phyloP scores from a whole-genome alignment of 1,140 invertebrate species.

The Tyrophagus putrescentiae region DNA sequence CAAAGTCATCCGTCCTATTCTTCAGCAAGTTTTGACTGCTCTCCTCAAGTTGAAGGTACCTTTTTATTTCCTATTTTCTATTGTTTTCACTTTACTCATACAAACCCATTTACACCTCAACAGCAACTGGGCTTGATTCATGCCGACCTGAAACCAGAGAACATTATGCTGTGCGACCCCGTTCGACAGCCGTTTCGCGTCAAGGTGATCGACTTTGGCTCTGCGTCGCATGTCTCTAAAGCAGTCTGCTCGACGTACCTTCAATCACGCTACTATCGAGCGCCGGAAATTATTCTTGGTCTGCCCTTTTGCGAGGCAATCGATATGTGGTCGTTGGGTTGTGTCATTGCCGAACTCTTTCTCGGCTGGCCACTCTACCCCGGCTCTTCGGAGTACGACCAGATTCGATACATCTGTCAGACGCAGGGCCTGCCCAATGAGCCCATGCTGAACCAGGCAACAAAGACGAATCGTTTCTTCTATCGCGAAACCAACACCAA shows the following conservation, averaged over 20 bases:
- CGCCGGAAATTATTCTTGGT: slow-evolving; percentile 94
- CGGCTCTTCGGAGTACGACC: slow-evolving; percentile 98
- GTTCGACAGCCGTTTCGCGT: slow-evolving; percentile 80
- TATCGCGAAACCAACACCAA: slow-evolving; percentile 88
- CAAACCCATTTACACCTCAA: slow-evolving; percentile 30
- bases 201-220: slow-evolving; percentile 91
- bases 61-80: neutral
- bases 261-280: slow-evolving; percentile 95
- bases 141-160: slow-evolving; percentile 98
- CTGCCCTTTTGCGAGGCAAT: slow-evolving; percentile 98
- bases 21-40: slow-evolving; percentile 96
- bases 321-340: slow-evolving; percentile 99
- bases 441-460: slow-evolving; percentile 95
- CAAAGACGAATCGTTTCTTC: slow-evolving; percentile 97
- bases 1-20: slow-evolving; percentile 94
- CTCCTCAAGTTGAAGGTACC: slow-evolving; percentile 85
- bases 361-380: slow-evolving; percentile 99
- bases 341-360: slow-evolving; percentile 97
- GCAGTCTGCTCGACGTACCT: slow-evolving; percentile 98
- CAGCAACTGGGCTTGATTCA: slow-evolving; percentile 96
- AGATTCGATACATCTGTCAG: slow-evolving; percentile 84
- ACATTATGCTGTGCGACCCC: slow-evolving; percentile 99
- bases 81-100: slow-evolving; percentile 16
- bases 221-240: slow-evolving; percentile 95
- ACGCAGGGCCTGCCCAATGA: slow-evolving; percentile 89